These are phyloP conservation scores for Scelioninae gen. 1 DNA, from an alignment of 2,888 invertebrate species.

Conservation along the genomic window DNA sequence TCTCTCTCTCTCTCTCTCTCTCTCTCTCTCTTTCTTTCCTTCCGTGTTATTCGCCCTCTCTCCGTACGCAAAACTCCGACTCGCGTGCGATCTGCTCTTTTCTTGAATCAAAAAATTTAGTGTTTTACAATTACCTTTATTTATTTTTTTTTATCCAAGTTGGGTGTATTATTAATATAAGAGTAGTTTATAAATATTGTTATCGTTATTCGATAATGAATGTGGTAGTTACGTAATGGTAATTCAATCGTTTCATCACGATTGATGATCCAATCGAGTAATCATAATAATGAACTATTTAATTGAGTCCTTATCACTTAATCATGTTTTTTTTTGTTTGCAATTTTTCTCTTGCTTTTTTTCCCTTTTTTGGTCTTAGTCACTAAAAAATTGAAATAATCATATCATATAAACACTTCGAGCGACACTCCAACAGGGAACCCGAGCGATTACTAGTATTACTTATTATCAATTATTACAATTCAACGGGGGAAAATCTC, in stretches of 20 bases:
- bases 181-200: conserved; percentile 73
- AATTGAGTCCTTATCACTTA: conserved; percentile 65
- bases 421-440: conserved; percentile 29
- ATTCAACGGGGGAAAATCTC: conserved; percentile 46
- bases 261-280: conserved; percentile 69
- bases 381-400: conserved; percentile 44
- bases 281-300: conserved; percentile 70
- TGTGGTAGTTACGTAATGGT: conserved; percentile 71
- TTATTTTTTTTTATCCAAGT: conserved; percentile 63
- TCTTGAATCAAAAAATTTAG: conserved; percentile 68
- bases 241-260: conserved; percentile 71
- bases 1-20: conserved; percentile 64
- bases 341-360: conserved; percentile 35
- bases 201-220: conserved; percentile 73
- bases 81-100: conserved; percentile 49
- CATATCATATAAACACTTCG: conserved; percentile 46
- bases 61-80: conserved; percentile 19
- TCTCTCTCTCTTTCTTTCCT: conserved; percentile 61
- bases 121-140: conserved; percentile 70
- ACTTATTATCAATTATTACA: conserved; percentile 45
- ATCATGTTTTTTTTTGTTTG: conserved; percentile 44
- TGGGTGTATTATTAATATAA: conserved; percentile 69
- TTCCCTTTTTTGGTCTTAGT: conserved; percentile 25
- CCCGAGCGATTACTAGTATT: conserved; percentile 15
- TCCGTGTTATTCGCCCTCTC: conserved; percentile 20